phyloP scores from a whole-genome alignment of 2,888 invertebrate species.

The Cerceris ruficornis region DNA sequence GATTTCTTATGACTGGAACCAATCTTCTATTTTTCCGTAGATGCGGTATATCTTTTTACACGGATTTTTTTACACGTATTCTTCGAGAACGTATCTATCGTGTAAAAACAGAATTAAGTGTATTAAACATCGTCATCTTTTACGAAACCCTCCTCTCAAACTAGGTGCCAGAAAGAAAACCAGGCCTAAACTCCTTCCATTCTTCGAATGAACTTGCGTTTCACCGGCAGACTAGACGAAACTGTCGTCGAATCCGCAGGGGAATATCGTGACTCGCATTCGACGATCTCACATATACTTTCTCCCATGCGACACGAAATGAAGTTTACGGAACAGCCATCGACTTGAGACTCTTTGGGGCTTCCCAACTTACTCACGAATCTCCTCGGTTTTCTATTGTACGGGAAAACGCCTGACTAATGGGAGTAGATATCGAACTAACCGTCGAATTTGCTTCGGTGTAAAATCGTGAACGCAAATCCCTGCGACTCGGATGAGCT shows the following conservation, averaged over 20 bases:
- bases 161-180: constrained; percentile 27
- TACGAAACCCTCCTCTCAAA: constrained; percentile 6
- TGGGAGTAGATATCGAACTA: constrained; percentile 3
- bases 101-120: too few relatives aligned
- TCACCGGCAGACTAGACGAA: constrained; percentile 34
- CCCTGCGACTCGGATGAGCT: too few relatives aligned
- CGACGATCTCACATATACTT: constrained; percentile 57
- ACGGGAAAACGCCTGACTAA: constrained; percentile 48
- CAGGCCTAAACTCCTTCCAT: constrained; percentile 8
- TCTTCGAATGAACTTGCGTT: constrained; percentile 23
- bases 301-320: constrained; percentile 59
- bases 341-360: constrained; percentile 55
- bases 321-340: constrained; percentile 63
- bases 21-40: too few relatives aligned
- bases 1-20: too few relatives aligned
- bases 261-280: constrained; percentile 63
- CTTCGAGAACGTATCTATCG: too few relatives aligned
- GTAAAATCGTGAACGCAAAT: background rate
- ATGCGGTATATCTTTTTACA: too few relatives aligned
- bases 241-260: constrained; percentile 50
- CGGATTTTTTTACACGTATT: too few relatives aligned
- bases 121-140: constrained; percentile 6
- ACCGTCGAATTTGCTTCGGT: constrained; percentile 4
- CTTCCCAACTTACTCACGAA: constrained; percentile 44
- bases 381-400: constrained; percentile 50